Conservation (phyloP, 2,797 vertebrate genomes). For the Clarias platycephalus region DNA sequence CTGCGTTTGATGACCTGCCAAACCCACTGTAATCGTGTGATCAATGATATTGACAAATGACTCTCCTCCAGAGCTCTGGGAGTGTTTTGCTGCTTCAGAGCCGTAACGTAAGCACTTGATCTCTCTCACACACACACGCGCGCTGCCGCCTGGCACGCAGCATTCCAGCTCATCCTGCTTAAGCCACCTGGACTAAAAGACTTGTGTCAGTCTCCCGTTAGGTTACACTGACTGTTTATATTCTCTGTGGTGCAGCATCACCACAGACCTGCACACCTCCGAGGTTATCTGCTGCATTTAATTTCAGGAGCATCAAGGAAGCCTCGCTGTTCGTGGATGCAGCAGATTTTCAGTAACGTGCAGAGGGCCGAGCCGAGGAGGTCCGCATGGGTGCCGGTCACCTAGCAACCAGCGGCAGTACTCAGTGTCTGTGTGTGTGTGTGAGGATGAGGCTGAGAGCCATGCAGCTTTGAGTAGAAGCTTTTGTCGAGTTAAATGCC, state of each 20-base stretch:
- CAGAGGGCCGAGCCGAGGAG: conserved; percentile 24
- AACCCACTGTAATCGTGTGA: background rate
- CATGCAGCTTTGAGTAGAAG: conserved; percentile 38
- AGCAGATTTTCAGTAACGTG: background rate
- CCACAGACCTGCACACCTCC: conserved; percentile 38
- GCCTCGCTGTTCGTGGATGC: background rate
- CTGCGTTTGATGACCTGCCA: conserved; percentile 2
- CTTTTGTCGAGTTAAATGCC: conserved; percentile 38
- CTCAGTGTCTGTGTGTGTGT: conserved; percentile 55
- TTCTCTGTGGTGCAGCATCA: conserved; percentile 34
- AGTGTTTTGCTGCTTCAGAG: background rate
- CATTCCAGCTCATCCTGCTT: background rate
- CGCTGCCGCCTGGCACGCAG: background rate
- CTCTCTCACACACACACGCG: background rate
- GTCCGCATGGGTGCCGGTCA: conserved; percentile 45
- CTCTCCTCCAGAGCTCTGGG: background rate
- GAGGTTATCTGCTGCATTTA: background rate
- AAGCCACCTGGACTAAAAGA: background rate
- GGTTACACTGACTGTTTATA: background rate
- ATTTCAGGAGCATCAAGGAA: background rate
- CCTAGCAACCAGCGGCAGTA: conserved; percentile 60
- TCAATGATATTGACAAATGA: background rate
- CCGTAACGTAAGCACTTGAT: background rate
- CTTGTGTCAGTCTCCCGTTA: background rate
- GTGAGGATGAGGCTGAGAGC: conserved; percentile 50